Base-by-base conservation (phyloP, 2,888 invertebrate genomes). In the Lutraria lutraria region DNA sequence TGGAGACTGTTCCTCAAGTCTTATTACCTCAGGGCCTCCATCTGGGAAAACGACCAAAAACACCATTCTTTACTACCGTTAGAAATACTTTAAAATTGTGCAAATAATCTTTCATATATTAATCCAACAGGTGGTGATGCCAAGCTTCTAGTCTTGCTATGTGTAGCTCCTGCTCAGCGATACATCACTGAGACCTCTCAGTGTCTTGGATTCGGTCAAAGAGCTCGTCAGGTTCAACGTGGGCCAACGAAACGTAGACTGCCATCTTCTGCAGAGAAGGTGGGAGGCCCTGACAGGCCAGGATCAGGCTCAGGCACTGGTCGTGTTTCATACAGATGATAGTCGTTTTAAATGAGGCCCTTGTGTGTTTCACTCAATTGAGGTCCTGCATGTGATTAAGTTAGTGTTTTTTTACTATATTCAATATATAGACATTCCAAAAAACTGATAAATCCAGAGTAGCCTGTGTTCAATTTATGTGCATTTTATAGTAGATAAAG, bases 211-310 rank as follows among this genome's bases (percentile, higher is more conserved):
- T 96, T 96, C 88, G 96, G 96, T 34, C 95, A 95, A 90, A 84
- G 96, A 52, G 95, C 95, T 19, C 83, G 96, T n/a, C 96, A 96
- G 92, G 95, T 96, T 8, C 95, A 95, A 90, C 90, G 96, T 15
- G 96, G 96, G 2, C 95, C 94, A 53, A 94, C 95, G 21, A 95
- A 95, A 85, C 91, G 95, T 0, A 88, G 95, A 34, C 93, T 95
- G 1, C 95, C 95, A 21, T 93, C 95, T 10, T 94, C 94, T 12
- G 95, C 93, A 12, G 95, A 95, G 92, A 95, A 95, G 90, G 94
- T 94, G 0, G 91, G 88, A 29, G 90, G 89, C 15, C 79, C 90
- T 31, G 91, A 91, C 13, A 90, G 91, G 88, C 91, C 90, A 43
- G 87, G 91, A 12, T 85, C 89, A 31, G 87, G 87, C 10, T 85